Conservation (phyloP, 1,140 invertebrate genomes). For the Metopolophium dirhodum region DNA sequence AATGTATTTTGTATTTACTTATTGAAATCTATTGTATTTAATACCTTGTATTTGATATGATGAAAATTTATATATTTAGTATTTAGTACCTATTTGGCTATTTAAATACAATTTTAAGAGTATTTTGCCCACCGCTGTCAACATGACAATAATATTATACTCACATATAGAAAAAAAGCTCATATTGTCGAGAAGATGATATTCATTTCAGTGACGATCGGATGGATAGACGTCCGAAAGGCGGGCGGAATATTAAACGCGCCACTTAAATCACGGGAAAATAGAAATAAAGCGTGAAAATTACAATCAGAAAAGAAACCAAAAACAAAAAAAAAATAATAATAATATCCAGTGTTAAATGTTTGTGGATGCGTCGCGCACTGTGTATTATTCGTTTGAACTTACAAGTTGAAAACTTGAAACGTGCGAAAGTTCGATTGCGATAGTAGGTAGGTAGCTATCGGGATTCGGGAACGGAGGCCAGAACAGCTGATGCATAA, state of each 20-base stretch:
- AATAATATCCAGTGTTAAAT: background rate
- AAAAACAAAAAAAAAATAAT: background rate
- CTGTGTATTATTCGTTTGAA: background rate
- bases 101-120: too few relatives aligned
- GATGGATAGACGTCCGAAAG: background rate
- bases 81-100: too few relatives aligned
- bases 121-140: too few relatives aligned
- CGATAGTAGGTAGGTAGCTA: background rate
- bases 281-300: background rate
- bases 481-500: background rate
- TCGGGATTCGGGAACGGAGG: background rate
- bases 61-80: too few relatives aligned
- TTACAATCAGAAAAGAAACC: background rate
- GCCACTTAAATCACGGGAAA: too few relatives aligned
- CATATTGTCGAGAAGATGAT: background rate
- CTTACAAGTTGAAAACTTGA: background rate
- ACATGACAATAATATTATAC: background rate
- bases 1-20: too few relatives aligned
- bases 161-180: conserved; percentile 45
- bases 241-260: background rate
- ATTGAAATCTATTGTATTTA: too few relatives aligned
- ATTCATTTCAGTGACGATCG: background rate
- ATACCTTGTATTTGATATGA: too few relatives aligned
- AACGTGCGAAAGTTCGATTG: background rate
- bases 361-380: background rate